phyloP scores from a whole-genome alignment of 64 coral and sea anemone species.

The Montipora capricornis region DNA sequence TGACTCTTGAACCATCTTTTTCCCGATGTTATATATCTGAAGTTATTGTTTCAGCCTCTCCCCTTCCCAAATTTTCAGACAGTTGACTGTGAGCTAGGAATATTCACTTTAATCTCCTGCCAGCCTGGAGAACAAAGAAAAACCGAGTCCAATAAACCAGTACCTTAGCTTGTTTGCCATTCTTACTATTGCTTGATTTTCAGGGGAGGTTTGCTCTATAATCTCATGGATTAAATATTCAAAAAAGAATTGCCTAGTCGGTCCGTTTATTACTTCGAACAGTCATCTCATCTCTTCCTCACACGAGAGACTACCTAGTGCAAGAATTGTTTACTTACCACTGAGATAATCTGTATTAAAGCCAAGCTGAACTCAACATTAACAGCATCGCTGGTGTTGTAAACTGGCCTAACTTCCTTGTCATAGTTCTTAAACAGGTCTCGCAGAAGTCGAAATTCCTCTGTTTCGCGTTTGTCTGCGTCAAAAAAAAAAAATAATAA shows the following conservation, averaged over 20 bases:
- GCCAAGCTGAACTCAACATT: slow-evolving; percentile 89
- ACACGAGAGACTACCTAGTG: not conserved
- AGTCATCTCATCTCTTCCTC: not conserved
- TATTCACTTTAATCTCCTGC: too few relatives aligned
- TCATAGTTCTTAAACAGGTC: slow-evolving; percentile 83
- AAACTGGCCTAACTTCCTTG: slow-evolving; percentile 90
- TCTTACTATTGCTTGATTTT: too few relatives aligned
- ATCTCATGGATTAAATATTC: not conserved
- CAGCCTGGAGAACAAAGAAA: too few relatives aligned
- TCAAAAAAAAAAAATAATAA: not conserved
- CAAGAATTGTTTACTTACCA: slow-evolving; percentile 58
- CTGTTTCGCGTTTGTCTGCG: slow-evolving; percentile 53
- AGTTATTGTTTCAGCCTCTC: too few relatives aligned
- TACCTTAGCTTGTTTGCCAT: too few relatives aligned
- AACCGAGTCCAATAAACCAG: too few relatives aligned
- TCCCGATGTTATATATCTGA: too few relatives aligned
- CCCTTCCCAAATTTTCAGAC: too few relatives aligned
- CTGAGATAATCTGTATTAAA: slow-evolving; percentile 89
- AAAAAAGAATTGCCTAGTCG: not conserved
- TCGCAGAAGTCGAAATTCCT: slow-evolving; percentile 74
- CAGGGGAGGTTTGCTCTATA: not conserved
- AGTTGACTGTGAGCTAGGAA: too few relatives aligned
- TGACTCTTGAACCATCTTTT: too few relatives aligned
- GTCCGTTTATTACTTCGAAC: not conserved
- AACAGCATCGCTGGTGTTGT: slow-evolving; percentile 58